These are phyloP conservation scores for Bembecia ichneumoniformis DNA, from an alignment of 2,888 invertebrate species.

Conservation along the genomic window DNA sequence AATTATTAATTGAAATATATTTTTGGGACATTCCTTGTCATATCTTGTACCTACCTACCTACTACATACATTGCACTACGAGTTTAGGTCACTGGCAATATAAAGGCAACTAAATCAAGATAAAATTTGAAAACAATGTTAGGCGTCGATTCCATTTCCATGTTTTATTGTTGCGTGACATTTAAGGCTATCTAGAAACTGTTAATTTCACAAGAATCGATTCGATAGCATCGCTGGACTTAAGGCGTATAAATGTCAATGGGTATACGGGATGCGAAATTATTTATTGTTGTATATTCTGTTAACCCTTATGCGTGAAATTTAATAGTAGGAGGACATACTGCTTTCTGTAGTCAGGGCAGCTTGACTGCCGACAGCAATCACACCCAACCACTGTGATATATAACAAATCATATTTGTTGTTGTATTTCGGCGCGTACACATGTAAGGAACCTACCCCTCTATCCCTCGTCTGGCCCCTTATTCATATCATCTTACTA, in stretches of 20 bases:
- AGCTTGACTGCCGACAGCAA: no score
- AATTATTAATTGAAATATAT: no score
- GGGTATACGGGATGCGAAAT: not conserved
- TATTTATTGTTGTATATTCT: not conserved
- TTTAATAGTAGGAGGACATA: no score
- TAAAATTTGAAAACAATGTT: not conserved
- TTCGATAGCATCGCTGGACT: not conserved
- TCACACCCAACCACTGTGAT: no score
- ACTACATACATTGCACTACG: not conserved
- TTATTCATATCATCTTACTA: no score
- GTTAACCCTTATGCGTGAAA: no score
- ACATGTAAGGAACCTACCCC: no score
- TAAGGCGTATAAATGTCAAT: not conserved
- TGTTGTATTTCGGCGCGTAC: no score
- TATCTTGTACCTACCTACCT: not conserved
- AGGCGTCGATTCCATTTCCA: not conserved
- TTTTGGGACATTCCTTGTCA: no score
- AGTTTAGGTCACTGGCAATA: not conserved
- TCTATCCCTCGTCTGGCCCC: no score
- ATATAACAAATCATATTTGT: no score
- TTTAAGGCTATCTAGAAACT: not conserved
- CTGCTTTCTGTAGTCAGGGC: no score
- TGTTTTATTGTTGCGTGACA: not conserved
- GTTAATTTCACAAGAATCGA: not conserved
- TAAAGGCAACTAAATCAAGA: not conserved